phyloP scores from a whole-genome alignment of 2,113 vertebrate genomes.

The Falcunculus frontatus region DNA sequence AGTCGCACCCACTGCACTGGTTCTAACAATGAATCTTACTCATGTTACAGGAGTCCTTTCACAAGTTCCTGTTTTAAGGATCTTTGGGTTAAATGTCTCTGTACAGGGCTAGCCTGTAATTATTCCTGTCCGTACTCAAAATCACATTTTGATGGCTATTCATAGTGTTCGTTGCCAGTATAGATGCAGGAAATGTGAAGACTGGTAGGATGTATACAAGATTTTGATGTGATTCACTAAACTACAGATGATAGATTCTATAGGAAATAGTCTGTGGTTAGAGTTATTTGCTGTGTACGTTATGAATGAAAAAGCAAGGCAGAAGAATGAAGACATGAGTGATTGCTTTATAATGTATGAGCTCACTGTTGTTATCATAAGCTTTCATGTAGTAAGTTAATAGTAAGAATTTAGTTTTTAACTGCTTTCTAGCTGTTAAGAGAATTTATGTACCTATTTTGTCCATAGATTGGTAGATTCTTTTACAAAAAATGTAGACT shows the following conservation, averaged over 20 bases:
- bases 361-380: not conserved
- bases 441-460: not conserved
- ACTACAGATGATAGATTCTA: not conserved
- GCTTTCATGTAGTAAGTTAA: not conserved
- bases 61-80: not conserved
- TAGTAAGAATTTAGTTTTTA: not conserved
- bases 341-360: not conserved
- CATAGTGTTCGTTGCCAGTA: not conserved
- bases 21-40: not conserved
- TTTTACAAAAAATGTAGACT: not conserved
- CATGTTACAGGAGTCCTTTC: not conserved
- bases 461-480: not conserved
- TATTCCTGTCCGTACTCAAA: not conserved
- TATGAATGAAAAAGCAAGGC: not conserved
- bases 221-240: not conserved
- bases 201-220: not conserved
- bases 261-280: not conserved
- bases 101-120: not conserved
- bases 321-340: not conserved
- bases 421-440: not conserved
- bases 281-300: not conserved
- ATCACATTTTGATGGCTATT: not conserved
- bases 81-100: not conserved
- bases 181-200: not conserved
- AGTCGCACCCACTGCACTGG: not conserved